A percentile compares a stretch with the other conserved stretches of the same genome.
Evolutionary conservation across 2,888 invertebrate genomes (phyloP).

Genomic region (Callimorpha dominula): DNA sequence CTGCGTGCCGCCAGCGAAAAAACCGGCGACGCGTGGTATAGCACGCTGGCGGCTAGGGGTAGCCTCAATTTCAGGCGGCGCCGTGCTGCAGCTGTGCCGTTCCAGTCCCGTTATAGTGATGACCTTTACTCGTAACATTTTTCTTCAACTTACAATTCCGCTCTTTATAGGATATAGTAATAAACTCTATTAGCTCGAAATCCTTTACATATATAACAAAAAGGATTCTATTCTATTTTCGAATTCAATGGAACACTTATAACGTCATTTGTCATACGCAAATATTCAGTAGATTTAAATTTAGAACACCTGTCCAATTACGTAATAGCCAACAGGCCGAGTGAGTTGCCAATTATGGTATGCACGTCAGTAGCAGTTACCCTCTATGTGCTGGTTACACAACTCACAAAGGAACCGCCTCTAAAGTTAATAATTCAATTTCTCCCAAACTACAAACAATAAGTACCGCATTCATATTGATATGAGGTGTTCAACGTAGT

Average conservation of each 20-base stretch:
- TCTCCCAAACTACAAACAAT: conserved; percentile 42
- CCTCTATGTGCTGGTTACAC: conserved; percentile 20
- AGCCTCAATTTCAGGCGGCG: too few species aligned
- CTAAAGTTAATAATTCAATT: conserved; percentile 47
- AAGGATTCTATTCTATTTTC: neutral
- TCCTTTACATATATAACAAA: neutral
- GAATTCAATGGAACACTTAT: neutral
- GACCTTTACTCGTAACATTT: neutral
- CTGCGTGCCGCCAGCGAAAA: too few species aligned
- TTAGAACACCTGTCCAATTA: conserved; percentile 26
- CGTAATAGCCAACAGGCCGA: conserved; percentile 5
- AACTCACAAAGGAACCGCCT: conserved; percentile 26
- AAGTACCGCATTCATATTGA: conserved; percentile 35
- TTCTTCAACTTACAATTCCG: too few species aligned
- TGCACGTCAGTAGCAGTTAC: conserved; percentile 41
- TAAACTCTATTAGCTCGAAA: neutral
- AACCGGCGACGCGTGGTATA: too few species aligned
- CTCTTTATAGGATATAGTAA: too few species aligned
- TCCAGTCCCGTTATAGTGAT: too few species aligned
- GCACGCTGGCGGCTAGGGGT: too few species aligned
- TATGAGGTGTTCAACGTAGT: conserved; percentile 21
- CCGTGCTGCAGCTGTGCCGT: too few species aligned
- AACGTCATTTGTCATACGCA: neutral
- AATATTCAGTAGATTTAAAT: conserved; percentile 5
- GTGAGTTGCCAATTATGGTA: conserved; percentile 20